Percentiles rank a stretch among this genome's conserved stretches.
phyloP scores from a whole-genome alignment of 1,140 invertebrate genomes.

The Colletes gigas region DNA sequence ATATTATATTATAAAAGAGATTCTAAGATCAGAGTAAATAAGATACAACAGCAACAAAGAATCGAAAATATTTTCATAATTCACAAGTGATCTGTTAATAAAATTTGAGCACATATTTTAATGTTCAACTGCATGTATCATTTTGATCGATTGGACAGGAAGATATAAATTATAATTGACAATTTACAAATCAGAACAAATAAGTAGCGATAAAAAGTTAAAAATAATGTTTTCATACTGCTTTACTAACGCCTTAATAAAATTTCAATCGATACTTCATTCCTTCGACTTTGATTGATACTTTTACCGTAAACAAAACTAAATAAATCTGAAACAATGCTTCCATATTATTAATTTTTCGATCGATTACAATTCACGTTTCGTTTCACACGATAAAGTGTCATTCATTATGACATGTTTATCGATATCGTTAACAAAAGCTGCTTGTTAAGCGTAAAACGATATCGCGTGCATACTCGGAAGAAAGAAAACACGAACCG shows the following conservation, averaged over 20 bases:
- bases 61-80: background rate
- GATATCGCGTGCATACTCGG: slow-evolving; percentile 8
- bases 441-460: slow-evolving; percentile 30
- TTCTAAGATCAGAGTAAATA: too few species aligned
- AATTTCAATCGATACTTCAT: too few species aligned
- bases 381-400: background rate
- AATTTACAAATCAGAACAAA: too few species aligned
- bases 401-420: slow-evolving; percentile 8
- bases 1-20: too few species aligned
- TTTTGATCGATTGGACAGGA: too few species aligned
- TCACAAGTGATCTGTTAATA: background rate
- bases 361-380: background rate
- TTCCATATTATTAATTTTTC: too few species aligned
- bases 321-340: background rate
- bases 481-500: background rate
- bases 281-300: too few species aligned
- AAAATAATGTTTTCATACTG: too few species aligned
- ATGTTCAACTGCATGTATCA: too few species aligned
- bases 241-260: too few species aligned
- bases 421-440: slow-evolving; percentile 21
- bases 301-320: background rate
- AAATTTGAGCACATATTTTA: background rate
- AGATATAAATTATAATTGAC: too few species aligned
- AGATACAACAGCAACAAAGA: background rate
- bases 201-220: too few species aligned